Evolutionary conservation across 2,888 invertebrate genomes (phyloP).

Genomic region (Pegoplata infirma): DNA sequence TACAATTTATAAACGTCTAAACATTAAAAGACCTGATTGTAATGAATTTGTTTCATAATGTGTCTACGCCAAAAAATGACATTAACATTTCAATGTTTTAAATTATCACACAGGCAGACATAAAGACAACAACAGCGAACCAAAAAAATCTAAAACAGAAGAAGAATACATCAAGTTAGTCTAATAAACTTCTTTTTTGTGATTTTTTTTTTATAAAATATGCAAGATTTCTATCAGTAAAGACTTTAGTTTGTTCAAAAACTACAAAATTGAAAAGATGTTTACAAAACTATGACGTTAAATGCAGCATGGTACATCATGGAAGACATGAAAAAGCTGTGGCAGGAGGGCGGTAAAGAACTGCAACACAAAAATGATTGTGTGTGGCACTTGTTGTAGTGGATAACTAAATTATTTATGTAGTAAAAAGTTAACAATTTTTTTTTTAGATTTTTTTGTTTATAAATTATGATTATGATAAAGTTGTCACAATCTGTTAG

Average conservation of each 20-base stretch:
- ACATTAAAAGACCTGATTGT: constrained; percentile 27
- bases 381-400: constrained; percentile 51
- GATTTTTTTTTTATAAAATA: constrained; percentile 54
- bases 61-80: constrained; percentile 36
- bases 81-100: constrained; percentile 54
- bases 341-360: constrained; percentile 9
- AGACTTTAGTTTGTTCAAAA: constrained; percentile 12
- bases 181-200: constrained; percentile 35
- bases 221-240: constrained; percentile 59
- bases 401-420: constrained; percentile 57
- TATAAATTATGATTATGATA: constrained; percentile 45
- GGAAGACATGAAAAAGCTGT: not conserved
- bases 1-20: constrained; percentile 31
- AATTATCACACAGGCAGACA: constrained; percentile 39
- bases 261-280: constrained; percentile 50
- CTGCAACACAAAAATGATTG: constrained; percentile 28
- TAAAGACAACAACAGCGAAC: not conserved
- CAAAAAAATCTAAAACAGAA: not conserved
- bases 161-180: constrained; percentile 41
- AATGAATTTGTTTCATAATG: constrained; percentile 54
- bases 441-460: too few relatives aligned
- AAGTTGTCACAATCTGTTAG: constrained; percentile 61
- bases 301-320: constrained; percentile 51
- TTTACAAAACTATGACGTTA: constrained; percentile 51
- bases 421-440: too few relatives aligned